Base-by-base conservation (phyloP, 2,888 invertebrate species). In the Dusona sp. region DNA sequence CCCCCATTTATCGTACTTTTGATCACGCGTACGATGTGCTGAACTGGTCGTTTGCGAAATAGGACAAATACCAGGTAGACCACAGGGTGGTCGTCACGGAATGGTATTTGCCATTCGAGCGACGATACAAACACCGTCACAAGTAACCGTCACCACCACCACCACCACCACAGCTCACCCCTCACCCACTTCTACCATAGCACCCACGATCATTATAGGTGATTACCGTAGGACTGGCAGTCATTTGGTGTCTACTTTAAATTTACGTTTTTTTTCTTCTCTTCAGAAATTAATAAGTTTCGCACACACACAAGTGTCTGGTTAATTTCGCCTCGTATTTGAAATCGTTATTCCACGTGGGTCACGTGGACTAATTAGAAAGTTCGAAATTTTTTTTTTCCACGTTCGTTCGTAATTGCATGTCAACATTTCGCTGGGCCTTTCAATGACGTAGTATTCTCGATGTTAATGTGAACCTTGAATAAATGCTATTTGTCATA, bases 61-160 rank as follows among this genome's bases (percentile, higher is more conserved):
- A 96, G 96, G 96, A 95, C 95, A 95, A 94, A 94, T 96, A 95
- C 95, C 95, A 94, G 96, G 96, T 94, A 95, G 96, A 95, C 95
- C 95, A 94, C 95, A 95, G 94, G 96, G 96, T 92, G 96, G 96
- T 95, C 95, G 96, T 94, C 96, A 96, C 94, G 96, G 96, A 94
- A 96, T 96, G 96, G 95, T 96, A 93, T 96, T 96, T 95, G 95
- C 95, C 95, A 95, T 95, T 93, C 94, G 95, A 90, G 91, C 94
- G 88, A 92, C 94, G 89, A 92, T 93, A 90, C 93, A 93, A 89
- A 91, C 92, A 90, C 92, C 94, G 91, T 90, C 94, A 92, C 87
- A 87, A 82, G 87, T 79, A 83, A 86, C 83, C 83, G 83, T 86
- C 75, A 86, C 84, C 84, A 82, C 54, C 81, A 81, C 74, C 80